Conservation (phyloP, 2,888 invertebrate genomes). For the Stenurella melanura region DNA sequence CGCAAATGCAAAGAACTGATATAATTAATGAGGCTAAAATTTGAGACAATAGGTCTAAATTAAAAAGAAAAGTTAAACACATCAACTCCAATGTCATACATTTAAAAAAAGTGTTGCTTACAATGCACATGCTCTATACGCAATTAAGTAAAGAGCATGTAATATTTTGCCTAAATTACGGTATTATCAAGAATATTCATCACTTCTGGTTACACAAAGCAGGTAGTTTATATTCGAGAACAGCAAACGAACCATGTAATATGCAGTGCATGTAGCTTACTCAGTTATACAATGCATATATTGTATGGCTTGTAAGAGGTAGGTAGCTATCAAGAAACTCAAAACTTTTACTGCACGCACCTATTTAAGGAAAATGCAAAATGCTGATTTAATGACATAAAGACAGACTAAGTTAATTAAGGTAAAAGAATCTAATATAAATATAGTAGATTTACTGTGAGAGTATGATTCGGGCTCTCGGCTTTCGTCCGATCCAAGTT, state of each 20-base stretch:
- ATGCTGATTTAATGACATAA: conserved; percentile 14
- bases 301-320: conserved; percentile 29
- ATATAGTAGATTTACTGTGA: too few species aligned
- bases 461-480: too few species aligned
- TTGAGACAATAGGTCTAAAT: too few species aligned
- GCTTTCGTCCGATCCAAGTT: too few species aligned
- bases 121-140: too few species aligned
- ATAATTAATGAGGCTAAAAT: too few species aligned
- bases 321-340: not conserved
- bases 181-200: conserved; percentile 38
- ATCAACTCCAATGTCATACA: too few species aligned
- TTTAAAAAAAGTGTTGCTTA: too few species aligned
- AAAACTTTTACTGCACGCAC: conserved; percentile 21
- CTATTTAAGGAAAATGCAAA: not conserved
- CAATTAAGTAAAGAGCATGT: not conserved
- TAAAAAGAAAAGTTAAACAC: too few species aligned
- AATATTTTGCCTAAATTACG: conserved; percentile 7
- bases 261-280: conserved; percentile 27
- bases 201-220: conserved; percentile 28
- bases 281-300: conserved; percentile 29
- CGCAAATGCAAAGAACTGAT: too few species aligned
- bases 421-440: too few species aligned
- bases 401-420: too few species aligned
- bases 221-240: conserved; percentile 40
- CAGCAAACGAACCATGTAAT: conserved; percentile 27